These are phyloP conservation scores for Luidia sarsii DNA, from an alignment of 53 echinoderm and acorn worm species.

Conservation along the genomic window DNA sequence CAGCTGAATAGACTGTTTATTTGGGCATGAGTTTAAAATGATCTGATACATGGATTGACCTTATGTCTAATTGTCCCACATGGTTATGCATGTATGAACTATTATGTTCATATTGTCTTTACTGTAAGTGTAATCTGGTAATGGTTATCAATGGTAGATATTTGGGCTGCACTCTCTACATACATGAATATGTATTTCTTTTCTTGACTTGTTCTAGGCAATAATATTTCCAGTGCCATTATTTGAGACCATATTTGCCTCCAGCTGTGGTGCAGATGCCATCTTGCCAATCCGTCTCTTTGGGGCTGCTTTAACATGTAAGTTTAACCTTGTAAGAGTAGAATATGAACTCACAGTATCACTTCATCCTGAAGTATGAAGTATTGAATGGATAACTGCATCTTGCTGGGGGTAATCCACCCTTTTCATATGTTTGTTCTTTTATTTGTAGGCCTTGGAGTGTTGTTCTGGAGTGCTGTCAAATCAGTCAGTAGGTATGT, in stretches of 20 bases:
- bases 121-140: too few relatives aligned
- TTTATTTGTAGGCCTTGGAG: conserved; percentile 67
- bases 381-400: neutral
- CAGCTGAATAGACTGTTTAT: too few relatives aligned
- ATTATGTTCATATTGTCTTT: too few relatives aligned
- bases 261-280: conserved; percentile 64
- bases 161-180: too few relatives aligned
- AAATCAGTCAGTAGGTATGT: conserved; percentile 86
- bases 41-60: too few relatives aligned
- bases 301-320: conserved; percentile 89
- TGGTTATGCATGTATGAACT: too few relatives aligned
- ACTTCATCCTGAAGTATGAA: neutral
- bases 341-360: neutral
- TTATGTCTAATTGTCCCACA: too few relatives aligned
- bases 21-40: too few relatives aligned
- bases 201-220: conserved; percentile 51
- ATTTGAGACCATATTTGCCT: conserved; percentile 77
- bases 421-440: neutral
- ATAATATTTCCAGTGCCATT: conserved; percentile 80
- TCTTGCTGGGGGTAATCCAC: too few relatives aligned
- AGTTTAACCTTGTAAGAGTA: too few relatives aligned
- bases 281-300: conserved; percentile 83
- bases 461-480: conserved; percentile 89
- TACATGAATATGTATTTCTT: too few relatives aligned
- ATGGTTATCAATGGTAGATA: too few relatives aligned